Conservation (phyloP, 1,140 invertebrate genomes). For the Danaus plexippus region DNA sequence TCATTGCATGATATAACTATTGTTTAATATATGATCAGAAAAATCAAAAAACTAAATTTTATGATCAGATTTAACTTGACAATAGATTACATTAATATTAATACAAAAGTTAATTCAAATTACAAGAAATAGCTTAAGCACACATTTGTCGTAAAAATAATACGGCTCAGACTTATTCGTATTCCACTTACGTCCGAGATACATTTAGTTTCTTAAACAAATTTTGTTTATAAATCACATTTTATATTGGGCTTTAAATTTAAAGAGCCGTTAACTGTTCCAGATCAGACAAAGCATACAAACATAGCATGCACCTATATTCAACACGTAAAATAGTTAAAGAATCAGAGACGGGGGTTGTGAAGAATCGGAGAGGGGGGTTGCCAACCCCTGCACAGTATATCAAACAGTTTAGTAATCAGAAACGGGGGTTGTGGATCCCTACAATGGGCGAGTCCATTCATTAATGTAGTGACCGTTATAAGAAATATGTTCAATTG, state of each 20-base stretch:
- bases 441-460: conserved; percentile 36
- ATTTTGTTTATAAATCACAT: conserved; percentile 52
- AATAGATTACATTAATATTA: no score
- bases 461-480: conserved; percentile 43
- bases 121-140: no score
- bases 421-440: conserved; percentile 27
- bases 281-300: conserved; percentile 40
- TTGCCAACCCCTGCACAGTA: neutral
- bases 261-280: conserved; percentile 34
- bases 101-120: no score
- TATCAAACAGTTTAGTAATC: conserved; percentile 3
- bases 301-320: conserved; percentile 24
- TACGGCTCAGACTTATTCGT: no score
- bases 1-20: no score
- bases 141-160: no score
- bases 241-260: conserved; percentile 15
- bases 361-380: neutral
- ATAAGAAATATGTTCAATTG: conserved; percentile 43
- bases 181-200: no score
- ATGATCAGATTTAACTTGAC: no score
- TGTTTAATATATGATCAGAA: no score
- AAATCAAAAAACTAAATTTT: no score
- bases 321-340: neutral
- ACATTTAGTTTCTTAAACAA: conserved; percentile 34
- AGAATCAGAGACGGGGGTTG: conserved; percentile 3